phyloP scores from a whole-genome alignment of 2,113 vertebrate genomes.

The Hippocampus comes region DNA sequence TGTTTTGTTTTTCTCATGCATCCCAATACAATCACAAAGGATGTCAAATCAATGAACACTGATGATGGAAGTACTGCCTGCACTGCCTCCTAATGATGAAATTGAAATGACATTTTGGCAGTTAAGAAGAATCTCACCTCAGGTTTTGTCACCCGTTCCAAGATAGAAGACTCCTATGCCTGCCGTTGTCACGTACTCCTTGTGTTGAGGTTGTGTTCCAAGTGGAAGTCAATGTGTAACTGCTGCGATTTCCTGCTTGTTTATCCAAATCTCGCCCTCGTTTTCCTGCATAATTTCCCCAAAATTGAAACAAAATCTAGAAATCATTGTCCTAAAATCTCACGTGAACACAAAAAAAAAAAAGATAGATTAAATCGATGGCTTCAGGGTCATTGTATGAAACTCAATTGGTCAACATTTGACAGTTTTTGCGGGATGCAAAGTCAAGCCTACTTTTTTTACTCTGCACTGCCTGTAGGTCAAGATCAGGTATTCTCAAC shows the following conservation, averaged over 20 bases:
- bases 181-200: neutral
- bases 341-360: no score
- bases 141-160: neutral
- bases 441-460: no score
- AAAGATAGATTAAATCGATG: neutral
- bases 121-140: neutral
- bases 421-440: neutral
- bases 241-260: neutral
- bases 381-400: neutral
- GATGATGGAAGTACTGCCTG: neutral
- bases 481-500: neutral
- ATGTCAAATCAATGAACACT: neutral
- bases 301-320: neutral
- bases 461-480: neutral
- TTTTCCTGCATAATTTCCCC: neutral
- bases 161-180: neutral
- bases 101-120: neutral
- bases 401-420: neutral
- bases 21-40: no score
- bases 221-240: conserved; percentile 33
- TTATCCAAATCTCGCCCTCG: neutral
- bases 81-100: neutral
- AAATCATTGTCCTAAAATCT: neutral
- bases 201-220: neutral
- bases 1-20: no score